Base-by-base conservation (phyloP, 2,888 invertebrate genomes). In the Syrista parreyssii region DNA sequence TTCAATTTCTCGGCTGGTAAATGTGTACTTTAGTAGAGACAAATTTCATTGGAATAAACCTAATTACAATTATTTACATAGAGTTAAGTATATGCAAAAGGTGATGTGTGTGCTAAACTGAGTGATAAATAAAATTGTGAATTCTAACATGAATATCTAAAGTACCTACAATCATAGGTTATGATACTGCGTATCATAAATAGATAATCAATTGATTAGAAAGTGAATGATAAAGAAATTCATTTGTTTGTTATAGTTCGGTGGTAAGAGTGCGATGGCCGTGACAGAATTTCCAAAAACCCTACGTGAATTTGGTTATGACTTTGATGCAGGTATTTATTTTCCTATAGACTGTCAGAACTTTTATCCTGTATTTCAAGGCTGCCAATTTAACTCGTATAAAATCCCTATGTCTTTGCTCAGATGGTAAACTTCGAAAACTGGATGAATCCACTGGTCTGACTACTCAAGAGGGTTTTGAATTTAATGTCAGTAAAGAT, bases 391-490 rank as follows among this genome's bases (percentile, higher is more conserved):
- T 32, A 71, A 23, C 68, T 73, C 68, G 1, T 74, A 33, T 55
- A 33, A 12, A 74, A 23, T 55, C 35, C 36, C 36, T 33, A 71
- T 69, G n/a, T 75, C 11, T 72, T 74, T 68, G 78, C 78, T 75
- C 84, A 95, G 95, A 92, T 82, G 96, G 96, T 0, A 92, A 94
- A 86, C 91, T 96, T 75, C 92, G 95, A 78, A 94, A 95, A 89
- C 86, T 95, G 73, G 93, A 93, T 80, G 83, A 89, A 2, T 89
- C 92, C 40, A 93, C 92, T 11, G 94, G 94, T 0, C 87, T 92
- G 68, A 85, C 92, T 9, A 92, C 93, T 3, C 90, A 93, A 1
- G 92, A 94, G 80, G 92, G 93, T 11, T 96, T 95, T 88, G 93
- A 94, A 79, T 96, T 95, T 84, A 93, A 94, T 76, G 92, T 95